phyloP scores from a whole-genome alignment of 2,888 invertebrate genomes.

The Zaprionus lineosus region DNA sequence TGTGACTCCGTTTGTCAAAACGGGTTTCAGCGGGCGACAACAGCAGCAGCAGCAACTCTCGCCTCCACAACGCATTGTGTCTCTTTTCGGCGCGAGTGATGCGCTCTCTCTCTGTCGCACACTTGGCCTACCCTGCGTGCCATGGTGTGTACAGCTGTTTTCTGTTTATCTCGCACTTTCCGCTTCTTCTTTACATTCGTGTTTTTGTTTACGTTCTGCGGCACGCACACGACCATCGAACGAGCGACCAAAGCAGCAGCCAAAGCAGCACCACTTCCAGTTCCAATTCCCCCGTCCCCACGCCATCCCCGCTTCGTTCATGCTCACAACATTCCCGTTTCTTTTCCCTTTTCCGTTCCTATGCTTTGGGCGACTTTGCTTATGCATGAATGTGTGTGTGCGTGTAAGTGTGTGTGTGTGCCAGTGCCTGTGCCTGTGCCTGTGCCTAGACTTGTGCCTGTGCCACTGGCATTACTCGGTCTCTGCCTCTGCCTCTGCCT shows the following conservation, averaged over 20 bases:
- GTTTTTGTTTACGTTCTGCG: conserved; percentile 76
- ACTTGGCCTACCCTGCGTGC: background rate
- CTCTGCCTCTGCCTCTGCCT: background rate
- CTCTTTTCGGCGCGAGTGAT: conserved; percentile 3
- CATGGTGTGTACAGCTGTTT: conserved; percentile 76
- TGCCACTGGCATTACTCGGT: conserved; percentile 26
- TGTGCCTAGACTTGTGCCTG: conserved; percentile 16
- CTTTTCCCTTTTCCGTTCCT: no score
- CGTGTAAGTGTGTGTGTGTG: no score
- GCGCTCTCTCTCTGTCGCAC: conserved; percentile 4
- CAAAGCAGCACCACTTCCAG: conserved; percentile 30
- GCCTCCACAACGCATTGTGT: conserved; percentile 22
- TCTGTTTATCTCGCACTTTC: conserved; percentile 78
- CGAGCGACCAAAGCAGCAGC: conserved; percentile 8
- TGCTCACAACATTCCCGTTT: no score
- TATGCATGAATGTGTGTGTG: no score
- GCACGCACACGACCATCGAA: conserved; percentile 55
- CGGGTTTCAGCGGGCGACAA: conserved; percentile 62
- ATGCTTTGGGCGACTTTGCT: no score
- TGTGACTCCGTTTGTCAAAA: conserved; percentile 53
- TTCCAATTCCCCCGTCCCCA: background rate
- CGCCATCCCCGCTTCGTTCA: no score
- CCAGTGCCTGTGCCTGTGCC: conserved; percentile 2
- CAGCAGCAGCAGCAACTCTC: conserved; percentile 12
- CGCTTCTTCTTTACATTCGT: conserved; percentile 75